These are phyloP conservation scores for Amphibalanus amphitrite DNA, from an alignment of 1,140 invertebrate genomes.

Conservation along the genomic window DNA sequence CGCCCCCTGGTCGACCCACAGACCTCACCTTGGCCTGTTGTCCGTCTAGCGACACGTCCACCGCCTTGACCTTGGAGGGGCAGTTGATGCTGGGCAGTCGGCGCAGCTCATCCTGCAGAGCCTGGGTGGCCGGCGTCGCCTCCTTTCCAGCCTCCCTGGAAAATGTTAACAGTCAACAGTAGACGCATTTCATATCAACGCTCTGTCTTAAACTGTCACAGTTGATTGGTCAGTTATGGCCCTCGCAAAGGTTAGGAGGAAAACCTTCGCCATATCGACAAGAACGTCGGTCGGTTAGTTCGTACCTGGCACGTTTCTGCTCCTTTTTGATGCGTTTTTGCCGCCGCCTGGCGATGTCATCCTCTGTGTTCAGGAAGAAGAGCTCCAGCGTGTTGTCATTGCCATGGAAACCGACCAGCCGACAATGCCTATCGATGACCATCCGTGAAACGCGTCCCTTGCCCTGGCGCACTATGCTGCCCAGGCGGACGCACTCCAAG, in stretches of 20 bases:
- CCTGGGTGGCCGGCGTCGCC: slow-evolving; percentile 13
- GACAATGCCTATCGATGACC: slow-evolving; percentile 41
- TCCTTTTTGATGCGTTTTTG: slow-evolving; percentile 61
- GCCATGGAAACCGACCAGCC: slow-evolving; percentile 62
- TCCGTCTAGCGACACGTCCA: not conserved
- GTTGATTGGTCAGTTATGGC: no score
- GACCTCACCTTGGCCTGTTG: no score
- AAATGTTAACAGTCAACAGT: no score
- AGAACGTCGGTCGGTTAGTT: no score
- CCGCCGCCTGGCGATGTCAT: slow-evolving; percentile 47
- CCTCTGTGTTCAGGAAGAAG: slow-evolving; percentile 56
- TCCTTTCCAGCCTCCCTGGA: slow-evolving; percentile 14
- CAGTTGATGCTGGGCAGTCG: slow-evolving; percentile 30
- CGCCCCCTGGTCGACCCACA: no score
- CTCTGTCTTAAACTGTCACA: no score
- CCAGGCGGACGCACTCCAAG: slow-evolving; percentile 27
- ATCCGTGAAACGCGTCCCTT: slow-evolving; percentile 52
- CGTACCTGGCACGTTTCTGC: slow-evolving; percentile 10
- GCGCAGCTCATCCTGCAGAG: slow-evolving; percentile 48
- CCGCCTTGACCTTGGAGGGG: not conserved
- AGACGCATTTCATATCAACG: no score
- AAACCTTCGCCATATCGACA: no score
- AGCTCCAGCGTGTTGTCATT: slow-evolving; percentile 62
- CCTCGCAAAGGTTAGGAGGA: no score
- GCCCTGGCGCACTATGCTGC: slow-evolving; percentile 53